phyloP scores from a whole-genome alignment of 2,888 invertebrate species.

The Bombyx huttoni region DNA sequence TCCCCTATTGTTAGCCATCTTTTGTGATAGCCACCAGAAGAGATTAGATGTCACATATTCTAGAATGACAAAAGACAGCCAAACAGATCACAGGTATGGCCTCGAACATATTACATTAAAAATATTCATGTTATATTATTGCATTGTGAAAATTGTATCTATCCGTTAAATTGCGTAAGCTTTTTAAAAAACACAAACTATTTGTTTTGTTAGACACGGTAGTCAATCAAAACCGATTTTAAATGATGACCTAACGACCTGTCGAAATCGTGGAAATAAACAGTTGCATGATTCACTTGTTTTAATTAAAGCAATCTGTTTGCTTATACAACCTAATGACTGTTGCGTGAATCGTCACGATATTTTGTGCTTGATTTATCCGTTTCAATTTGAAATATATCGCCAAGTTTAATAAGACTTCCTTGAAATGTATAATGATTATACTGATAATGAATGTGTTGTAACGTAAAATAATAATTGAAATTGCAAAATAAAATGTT shows the following conservation, averaged over 20 bases:
- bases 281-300: slow-evolving; percentile 25
- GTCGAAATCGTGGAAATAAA: slow-evolving; percentile 17
- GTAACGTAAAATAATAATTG: no score
- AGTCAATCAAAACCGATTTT: slow-evolving; percentile 19
- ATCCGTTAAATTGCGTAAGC: background rate
- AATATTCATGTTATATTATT: no score
- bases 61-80: no score
- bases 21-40: no score
- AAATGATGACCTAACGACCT: slow-evolving; percentile 20
- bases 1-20: no score
- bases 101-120: no score
- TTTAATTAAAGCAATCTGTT: slow-evolving; percentile 31
- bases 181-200: background rate
- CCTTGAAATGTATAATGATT: background rate
- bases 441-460: no score
- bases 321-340: slow-evolving; percentile 22
- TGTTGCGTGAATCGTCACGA: slow-evolving; percentile 17
- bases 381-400: background rate
- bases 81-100: no score
- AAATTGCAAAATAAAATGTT: no score
- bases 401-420: background rate
- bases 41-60: no score
- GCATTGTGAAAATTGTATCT: no score
- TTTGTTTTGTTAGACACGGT: slow-evolving; percentile 1
- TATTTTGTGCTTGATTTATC: background rate